Evolutionary conservation across 2,888 invertebrate species (phyloP).

Genomic region (Plagiodera versicolora): DNA sequence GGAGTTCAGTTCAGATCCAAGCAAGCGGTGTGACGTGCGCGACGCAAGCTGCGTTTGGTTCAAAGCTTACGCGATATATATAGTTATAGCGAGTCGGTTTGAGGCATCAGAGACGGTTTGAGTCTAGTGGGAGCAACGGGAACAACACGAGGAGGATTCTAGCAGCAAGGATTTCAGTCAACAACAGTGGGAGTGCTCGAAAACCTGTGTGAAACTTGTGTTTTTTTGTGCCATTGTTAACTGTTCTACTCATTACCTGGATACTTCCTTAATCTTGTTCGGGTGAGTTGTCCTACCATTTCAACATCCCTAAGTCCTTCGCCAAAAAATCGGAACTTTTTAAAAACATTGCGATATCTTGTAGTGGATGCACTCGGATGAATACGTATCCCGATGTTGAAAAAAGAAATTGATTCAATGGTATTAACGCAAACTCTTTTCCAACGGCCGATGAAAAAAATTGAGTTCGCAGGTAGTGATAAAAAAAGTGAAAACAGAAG

Average conservation of each 20-base stretch:
- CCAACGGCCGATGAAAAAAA: too few relatives aligned
- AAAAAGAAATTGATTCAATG: too few relatives aligned
- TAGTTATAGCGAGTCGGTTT: not conserved
- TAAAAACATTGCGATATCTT: too few relatives aligned
- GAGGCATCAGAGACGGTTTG: not conserved
- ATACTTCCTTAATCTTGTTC: conserved; percentile 6
- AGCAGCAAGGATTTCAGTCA: not conserved
- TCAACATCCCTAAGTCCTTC: too few relatives aligned
- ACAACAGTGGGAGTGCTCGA: conserved; percentile 5
- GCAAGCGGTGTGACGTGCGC: conserved; percentile 8
- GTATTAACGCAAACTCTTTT: too few relatives aligned
- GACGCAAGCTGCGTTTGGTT: not conserved
- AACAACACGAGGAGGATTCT: not conserved
- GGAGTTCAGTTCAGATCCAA: conserved; percentile 28
- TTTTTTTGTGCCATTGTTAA: conserved; percentile 10
- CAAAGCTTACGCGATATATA: conserved; percentile 21
- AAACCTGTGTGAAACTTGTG: conserved; percentile 14
- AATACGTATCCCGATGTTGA: too few relatives aligned
- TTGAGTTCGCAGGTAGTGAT: too few relatives aligned
- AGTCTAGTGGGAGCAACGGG: not conserved
- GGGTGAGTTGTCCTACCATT: conserved; percentile 3
- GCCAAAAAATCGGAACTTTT: too few relatives aligned
- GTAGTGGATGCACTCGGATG: too few relatives aligned
- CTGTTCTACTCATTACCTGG: conserved; percentile 8
- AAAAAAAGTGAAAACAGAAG: not conserved